These are phyloP conservation scores for Todiramphus chloris DNA, from an alignment of 2,113 vertebrate genomes.

Conservation along the genomic window DNA sequence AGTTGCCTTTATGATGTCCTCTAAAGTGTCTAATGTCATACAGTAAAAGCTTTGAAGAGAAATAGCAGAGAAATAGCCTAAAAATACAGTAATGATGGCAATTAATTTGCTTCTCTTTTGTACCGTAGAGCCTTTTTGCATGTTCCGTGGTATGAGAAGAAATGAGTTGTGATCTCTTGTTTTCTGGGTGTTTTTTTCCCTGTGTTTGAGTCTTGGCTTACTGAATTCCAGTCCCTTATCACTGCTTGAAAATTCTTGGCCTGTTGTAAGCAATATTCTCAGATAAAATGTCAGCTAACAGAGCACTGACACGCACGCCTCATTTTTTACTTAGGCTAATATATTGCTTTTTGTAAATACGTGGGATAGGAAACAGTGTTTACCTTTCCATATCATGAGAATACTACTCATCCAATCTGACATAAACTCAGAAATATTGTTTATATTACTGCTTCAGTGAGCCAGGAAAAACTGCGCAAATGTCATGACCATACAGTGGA, in stretches of 20 bases:
- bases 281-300: background rate
- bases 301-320: background rate
- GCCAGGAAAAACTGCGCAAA: background rate
- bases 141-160: background rate
- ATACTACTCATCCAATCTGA: background rate
- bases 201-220: background rate
- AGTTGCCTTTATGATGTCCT: background rate
- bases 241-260: background rate
- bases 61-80: background rate
- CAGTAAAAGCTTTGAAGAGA: background rate
- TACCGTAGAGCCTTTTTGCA: background rate
- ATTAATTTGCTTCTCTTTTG: background rate
- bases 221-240: background rate
- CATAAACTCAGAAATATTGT: background rate
- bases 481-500: background rate
- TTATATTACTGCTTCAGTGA: conserved; percentile 41
- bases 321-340: background rate
- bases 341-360: conserved; percentile 17
- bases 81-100: background rate
- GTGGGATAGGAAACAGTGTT: background rate
- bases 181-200: accelerated
- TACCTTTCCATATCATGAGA: background rate
- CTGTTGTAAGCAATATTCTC: background rate
- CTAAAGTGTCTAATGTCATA: background rate
- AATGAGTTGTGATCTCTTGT: background rate